Base-by-base conservation (phyloP, 1,140 invertebrate species). In the Brachionus calyciflorus region DNA sequence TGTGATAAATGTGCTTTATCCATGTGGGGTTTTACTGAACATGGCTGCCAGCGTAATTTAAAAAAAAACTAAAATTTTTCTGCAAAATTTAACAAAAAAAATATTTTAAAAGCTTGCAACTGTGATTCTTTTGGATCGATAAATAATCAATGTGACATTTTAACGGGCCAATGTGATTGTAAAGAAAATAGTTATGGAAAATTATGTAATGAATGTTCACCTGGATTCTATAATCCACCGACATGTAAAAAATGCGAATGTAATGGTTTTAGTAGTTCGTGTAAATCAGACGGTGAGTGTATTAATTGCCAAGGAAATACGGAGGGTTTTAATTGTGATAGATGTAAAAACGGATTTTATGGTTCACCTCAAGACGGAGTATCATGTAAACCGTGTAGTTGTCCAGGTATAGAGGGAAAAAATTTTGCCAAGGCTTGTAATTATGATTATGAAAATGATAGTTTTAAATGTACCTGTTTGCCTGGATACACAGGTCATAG, bases 221-320 rank as follows among this genome's bases (percentile, higher is more conserved):
- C 92, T 37, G 94, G 94, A 0, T 96, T 91, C 81, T 97, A 93
- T 91, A 93, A 92, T 81, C 96, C 97, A 88, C 96, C 96, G 0
- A 90, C 93, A 79, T 99, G 97, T 83, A 88, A 91, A 80, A 88
- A 90, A 41, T 99, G 97, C 84, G 90, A 95, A 79, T 99, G 97
- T 85, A 94, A 99, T 83, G 96, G 94, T 0, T 94, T 98, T 84
- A 93, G 96, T 0, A 91, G 95, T 78, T 90, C 88, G 73, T 99
- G 97, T 85, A 89, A 94, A 1, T 87, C 87, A 48, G 94, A 91
- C 1, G 97, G 97, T 17, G 88, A 88, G 21, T 99, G 97, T 86
- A 88, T 90, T 57, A 88, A 90, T 77, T 99, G 97, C 83, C 87
- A 88, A 78, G 93, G 97, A 82, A 90, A 87, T 76, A 96, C 95